Conservation (phyloP, 2,797 vertebrate genomes). For the Emydoidea blandingii region DNA sequence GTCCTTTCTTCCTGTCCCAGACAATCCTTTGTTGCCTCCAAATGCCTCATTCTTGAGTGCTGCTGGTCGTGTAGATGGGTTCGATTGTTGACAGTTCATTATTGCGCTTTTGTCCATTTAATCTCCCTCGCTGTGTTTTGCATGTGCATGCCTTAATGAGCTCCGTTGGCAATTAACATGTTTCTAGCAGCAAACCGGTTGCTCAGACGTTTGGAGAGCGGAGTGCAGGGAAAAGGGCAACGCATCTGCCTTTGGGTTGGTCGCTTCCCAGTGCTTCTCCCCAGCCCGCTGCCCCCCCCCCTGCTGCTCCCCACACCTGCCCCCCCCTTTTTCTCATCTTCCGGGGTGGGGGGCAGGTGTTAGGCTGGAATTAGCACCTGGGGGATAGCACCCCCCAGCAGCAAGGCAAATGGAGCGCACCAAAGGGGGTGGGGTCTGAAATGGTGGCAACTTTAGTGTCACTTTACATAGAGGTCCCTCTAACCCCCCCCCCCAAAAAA, state of each 20-base stretch:
- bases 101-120: constrained; percentile 91
- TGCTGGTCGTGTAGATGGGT: constrained; percentile 93
- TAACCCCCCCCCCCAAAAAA: constrained; percentile 69
- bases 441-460: constrained; percentile 73
- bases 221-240: constrained; percentile 96
- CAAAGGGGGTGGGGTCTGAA: background rate
- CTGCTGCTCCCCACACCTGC: constrained; percentile 66
- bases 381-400: background rate
- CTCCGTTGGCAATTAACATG: constrained; percentile 96
- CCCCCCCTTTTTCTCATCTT: background rate
- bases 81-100: constrained; percentile 98
- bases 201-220: constrained; percentile 93
- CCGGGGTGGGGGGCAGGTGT: background rate
- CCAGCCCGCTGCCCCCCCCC: background rate
- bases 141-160: constrained; percentile 95
- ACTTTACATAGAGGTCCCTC: constrained; percentile 74
- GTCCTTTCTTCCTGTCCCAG: constrained; percentile 97
- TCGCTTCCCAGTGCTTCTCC: constrained; percentile 81
- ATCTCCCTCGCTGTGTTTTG: constrained; percentile 91
- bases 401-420: constrained; percentile 32
- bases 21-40: constrained; percentile 95
- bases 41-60: constrained; percentile 96
- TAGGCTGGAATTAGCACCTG: background rate
- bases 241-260: constrained; percentile 88
- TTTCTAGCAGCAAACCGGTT: constrained; percentile 94